These are phyloP conservation scores for Mycetomoellerius zeteki DNA, from an alignment of 1,140 invertebrate genomes.

Conservation along the genomic window DNA sequence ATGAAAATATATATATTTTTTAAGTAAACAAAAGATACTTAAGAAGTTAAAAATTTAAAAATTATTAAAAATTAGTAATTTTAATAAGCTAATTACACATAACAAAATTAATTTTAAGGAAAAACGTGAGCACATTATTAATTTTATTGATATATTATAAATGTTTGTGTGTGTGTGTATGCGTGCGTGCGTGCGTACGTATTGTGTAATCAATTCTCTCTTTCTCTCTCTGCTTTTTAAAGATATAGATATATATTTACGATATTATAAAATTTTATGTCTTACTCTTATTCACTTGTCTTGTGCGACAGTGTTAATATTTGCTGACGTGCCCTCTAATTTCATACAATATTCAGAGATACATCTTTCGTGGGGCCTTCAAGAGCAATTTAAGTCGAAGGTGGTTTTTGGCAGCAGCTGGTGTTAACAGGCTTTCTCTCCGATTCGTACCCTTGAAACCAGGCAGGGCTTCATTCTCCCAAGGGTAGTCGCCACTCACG, in stretches of 20 bases:
- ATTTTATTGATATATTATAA: neutral
- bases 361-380: conserved; percentile 44
- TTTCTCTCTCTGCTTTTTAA: neutral
- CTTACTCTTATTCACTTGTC: neutral
- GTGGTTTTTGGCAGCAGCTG: conserved; percentile 72
- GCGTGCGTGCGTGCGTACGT: too few species aligned
- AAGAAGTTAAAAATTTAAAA: neutral
- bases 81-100: neutral
- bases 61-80: neutral
- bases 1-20: neutral
- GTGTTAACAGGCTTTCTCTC: conserved; percentile 70
- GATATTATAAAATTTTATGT: conserved; percentile 21
- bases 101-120: neutral
- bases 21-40: neutral
- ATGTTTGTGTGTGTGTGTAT: too few species aligned
- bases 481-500: conserved; percentile 43
- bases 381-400: conserved; percentile 22
- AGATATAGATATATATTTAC: neutral
- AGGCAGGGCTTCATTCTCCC: conserved; percentile 48
- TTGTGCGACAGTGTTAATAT: conserved; percentile 4
- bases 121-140: neutral
- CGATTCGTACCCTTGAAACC: conserved; percentile 67
- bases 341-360: conserved; percentile 54
- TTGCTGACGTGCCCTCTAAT: conserved; percentile 12
- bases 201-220: too few species aligned